Evolutionary conservation across 2,888 invertebrate species (phyloP), one percentile per base, ranked within the genome.

Genomic region (Rhagium mordax): DNA sequence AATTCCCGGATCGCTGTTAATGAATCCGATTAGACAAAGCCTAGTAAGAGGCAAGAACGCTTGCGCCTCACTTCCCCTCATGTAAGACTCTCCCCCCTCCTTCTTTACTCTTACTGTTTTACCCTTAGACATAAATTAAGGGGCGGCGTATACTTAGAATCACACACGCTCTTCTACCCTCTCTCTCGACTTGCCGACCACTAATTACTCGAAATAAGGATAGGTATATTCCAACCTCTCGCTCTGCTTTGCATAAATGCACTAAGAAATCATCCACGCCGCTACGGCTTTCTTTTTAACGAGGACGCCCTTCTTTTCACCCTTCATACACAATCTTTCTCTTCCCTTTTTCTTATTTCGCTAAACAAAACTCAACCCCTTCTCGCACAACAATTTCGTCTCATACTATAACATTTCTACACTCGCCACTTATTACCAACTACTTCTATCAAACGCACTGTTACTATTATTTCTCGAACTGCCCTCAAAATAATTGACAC

Each of bases 21-120:
- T 89, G 90, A 90, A 90, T 90, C 89, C 89, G 89, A 89, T 90
- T 90, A 90, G 89, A 89, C 88, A 88, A 88, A 88, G 88, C 87
- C 86, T 87, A 85, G 84, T 85, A 84, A 87, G 86, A 85, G 85
- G 85, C 86, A 86, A 88, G 87, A 86, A 88, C 87, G 88, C 87
- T 85, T 86, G 87, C 88, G 88, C 87, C 85, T 84, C 76, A 74
- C 80, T 81, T 82, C 85, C 83, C 83, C 84, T 85, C 81, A 78
- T 77, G 80, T 79, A 83, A 83, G 83, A 82, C 81, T 83, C 82
- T 80, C 81, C 81, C 83, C 82, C 80, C 84, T 79, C 82, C 83
- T 77, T 83, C 82, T 84, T 85, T 85, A 85, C 86, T 86, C 87
- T 86, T 87, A 87, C 86, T 87, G 87, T 88, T 88, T 88, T 87